These are phyloP conservation scores for Diuraphis noxia DNA, from an alignment of 1,140 invertebrate species.

Conservation along the genomic window DNA sequence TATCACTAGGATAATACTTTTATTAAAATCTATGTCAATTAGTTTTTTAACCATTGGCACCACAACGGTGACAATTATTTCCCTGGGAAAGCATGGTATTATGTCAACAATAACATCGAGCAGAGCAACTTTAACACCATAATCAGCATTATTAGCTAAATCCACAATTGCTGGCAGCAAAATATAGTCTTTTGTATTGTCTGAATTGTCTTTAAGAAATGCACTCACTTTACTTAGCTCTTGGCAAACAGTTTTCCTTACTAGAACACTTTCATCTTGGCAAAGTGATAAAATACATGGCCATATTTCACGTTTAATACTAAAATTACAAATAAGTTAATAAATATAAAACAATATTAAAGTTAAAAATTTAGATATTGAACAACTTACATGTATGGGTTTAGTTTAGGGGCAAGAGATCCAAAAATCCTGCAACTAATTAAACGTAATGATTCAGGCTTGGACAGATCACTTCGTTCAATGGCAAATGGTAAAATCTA, in stretches of 20 bases:
- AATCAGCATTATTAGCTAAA: conserved; percentile 50
- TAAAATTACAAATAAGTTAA: neutral
- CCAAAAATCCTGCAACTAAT: conserved; percentile 40
- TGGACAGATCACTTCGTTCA: conserved; percentile 34
- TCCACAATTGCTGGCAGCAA: conserved; percentile 44
- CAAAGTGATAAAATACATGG: conserved; percentile 50
- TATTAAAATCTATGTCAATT: conserved; percentile 25
- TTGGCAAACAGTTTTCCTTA: conserved; percentile 47
- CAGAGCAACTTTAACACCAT: conserved; percentile 29
- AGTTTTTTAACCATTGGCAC: conserved; percentile 42
- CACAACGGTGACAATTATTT: conserved; percentile 14
- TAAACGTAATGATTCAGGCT: conserved; percentile 26
- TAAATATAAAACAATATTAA: neutral
- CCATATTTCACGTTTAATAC: conserved; percentile 52
- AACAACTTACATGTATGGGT: conserved; percentile 13
- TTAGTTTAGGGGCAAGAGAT: conserved; percentile 43
- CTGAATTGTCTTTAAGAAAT: conserved; percentile 35
- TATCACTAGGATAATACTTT: neutral
- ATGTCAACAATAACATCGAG: conserved; percentile 42
- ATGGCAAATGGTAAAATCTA: conserved; percentile 50
- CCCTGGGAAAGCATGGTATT: conserved; percentile 40
- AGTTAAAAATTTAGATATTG: neutral
- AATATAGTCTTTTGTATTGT: conserved; percentile 30
- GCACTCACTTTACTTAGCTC: conserved; percentile 39
- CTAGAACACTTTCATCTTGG: conserved; percentile 44